phyloP scores from a whole-genome alignment of 53 echinoderm and acorn worm species.

The Crossaster papposus region DNA sequence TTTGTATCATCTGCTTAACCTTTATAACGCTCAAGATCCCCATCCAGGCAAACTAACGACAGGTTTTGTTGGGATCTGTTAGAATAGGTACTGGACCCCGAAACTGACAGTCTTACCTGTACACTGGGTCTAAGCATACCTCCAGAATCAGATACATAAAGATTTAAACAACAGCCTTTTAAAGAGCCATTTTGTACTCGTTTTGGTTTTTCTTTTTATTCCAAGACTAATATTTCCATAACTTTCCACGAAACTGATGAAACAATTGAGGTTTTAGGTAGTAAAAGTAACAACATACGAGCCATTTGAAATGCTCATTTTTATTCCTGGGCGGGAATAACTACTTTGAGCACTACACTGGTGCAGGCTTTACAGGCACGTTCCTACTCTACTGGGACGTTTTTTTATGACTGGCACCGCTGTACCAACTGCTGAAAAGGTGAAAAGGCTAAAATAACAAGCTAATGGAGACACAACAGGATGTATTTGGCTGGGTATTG shows the following conservation, averaged over 20 bases:
- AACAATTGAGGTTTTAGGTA: background rate
- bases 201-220: too few species aligned
- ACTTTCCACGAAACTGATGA: background rate
- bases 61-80: too few species aligned
- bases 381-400: background rate
- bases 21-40: background rate
- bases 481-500: slow-evolving; percentile 29
- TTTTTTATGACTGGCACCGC: background rate
- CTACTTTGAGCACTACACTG: background rate
- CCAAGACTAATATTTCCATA: background rate
- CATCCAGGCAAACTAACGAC: too few species aligned
- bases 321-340: background rate
- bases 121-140: too few species aligned
- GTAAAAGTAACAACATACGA: background rate
- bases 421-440: background rate
- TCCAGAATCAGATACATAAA: too few species aligned
- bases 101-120: too few species aligned
- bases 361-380: background rate
- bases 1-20: background rate
- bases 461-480: slow-evolving; percentile 47
- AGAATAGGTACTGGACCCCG: too few species aligned
- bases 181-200: too few species aligned
- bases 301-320: background rate
- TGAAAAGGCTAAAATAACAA: slow-evolving; percentile 49
- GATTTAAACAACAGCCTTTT: too few species aligned